Evolutionary conservation across 2,113 vertebrate species (phyloP).

Genomic region (Chaetodon auriga): DNA sequence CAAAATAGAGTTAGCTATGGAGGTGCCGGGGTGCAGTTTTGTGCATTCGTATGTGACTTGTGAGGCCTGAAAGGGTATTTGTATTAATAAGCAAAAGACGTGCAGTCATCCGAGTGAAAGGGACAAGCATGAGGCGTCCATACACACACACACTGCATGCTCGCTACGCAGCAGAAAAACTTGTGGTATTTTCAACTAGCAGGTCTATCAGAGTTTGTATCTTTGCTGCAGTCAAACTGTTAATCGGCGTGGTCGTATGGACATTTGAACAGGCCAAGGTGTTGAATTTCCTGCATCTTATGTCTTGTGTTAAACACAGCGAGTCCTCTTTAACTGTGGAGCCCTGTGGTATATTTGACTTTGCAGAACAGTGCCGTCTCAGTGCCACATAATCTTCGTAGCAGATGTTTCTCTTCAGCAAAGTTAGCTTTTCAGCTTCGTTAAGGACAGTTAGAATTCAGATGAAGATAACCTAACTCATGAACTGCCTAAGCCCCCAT

Average conservation of each 20-base stretch:
- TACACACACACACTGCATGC: background rate
- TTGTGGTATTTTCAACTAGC: conserved; percentile 18
- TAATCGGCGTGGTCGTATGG: background rate
- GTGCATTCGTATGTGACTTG: background rate
- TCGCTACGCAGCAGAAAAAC: conserved; percentile 4
- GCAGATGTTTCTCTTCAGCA: conserved; percentile 57
- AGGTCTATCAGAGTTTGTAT: conserved; percentile 19
- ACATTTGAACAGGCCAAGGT: background rate
- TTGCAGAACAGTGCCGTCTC: conserved; percentile 46
- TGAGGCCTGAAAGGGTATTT: background rate
- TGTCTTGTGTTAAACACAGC: conserved; percentile 9
- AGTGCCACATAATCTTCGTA: conserved; percentile 38
- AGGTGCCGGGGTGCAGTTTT: background rate
- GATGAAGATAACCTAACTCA: conserved; percentile 32
- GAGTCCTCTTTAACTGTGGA: conserved; percentile 25
- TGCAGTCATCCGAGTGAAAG: background rate
- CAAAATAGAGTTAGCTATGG: background rate
- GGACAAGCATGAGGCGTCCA: background rate
- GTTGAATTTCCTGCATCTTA: conserved; percentile 1
- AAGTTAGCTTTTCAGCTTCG: conserved; percentile 50
- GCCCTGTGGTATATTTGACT: conserved; percentile 32
- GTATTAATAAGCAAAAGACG: background rate
- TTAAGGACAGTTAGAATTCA: conserved; percentile 41
- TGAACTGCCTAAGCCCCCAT: conserved; percentile 22
- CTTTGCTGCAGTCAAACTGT: conserved; percentile 6